These are phyloP conservation scores for Malthinus seriepunctatus DNA, from an alignment of 2,888 invertebrate genomes.

Conservation along the genomic window DNA sequence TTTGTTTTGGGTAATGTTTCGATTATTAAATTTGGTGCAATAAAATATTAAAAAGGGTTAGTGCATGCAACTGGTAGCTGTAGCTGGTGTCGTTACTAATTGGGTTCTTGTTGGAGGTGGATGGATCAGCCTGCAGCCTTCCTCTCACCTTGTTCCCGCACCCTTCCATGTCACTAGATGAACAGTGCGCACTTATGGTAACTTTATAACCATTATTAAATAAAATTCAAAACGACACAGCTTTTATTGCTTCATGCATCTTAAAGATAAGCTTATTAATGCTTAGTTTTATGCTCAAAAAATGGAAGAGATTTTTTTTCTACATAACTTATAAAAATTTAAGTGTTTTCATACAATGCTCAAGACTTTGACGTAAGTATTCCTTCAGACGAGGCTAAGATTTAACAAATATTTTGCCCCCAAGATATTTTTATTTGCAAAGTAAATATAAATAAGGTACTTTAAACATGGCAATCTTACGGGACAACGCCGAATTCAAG, in stretches of 20 bases:
- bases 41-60: constrained; percentile 15
- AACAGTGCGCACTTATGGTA: constrained; percentile 57
- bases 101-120: constrained; percentile 57
- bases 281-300: constrained; percentile 20
- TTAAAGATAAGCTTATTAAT: constrained; percentile 21
- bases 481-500: too few species aligned
- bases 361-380: not conserved
- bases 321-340: not conserved
- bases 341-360: constrained; percentile 11
- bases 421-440: too few species aligned
- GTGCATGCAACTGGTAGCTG: constrained; percentile 33
- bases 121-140: constrained; percentile 60
- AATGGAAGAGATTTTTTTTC: not conserved
- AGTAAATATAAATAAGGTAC: too few species aligned
- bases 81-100: constrained; percentile 44
- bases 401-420: too few species aligned
- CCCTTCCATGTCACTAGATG: constrained; percentile 55
- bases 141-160: constrained; percentile 56
- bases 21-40: not conserved
- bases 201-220: constrained; percentile 38
- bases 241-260: constrained; percentile 29
- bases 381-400: too few species aligned
- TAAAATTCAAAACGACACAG: constrained; percentile 25
- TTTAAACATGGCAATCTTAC: too few species aligned
- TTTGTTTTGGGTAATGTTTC: constrained; percentile 7